Base-by-base conservation (phyloP, 2,888 invertebrate genomes). In the Hypomecis atomaria region DNA sequence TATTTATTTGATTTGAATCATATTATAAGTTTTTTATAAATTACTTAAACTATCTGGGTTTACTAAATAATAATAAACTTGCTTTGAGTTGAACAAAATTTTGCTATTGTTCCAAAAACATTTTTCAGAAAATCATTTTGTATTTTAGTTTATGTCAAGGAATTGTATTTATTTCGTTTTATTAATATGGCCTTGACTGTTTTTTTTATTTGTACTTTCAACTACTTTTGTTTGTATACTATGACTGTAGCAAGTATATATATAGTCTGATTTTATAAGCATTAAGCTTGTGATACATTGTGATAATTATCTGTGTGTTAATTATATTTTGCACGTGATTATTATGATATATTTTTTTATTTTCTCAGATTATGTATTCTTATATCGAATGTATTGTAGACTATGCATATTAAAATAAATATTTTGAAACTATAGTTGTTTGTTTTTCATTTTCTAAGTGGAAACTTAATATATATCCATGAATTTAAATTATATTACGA, bases 271-370 rank as follows among this genome's bases (percentile, higher is more conserved):
- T 77, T 76, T 38, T 34, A 43, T 62, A 74, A 73, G 80, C 74
- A 75, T 72, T 81, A 71, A 72, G 76, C 49, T 82, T 88, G 88
- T 89, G 88, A 88, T 89, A 89, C 76, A 77, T 83, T 88, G 88
- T 88, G 88, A 88, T 88, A 84, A 77, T 72, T 71, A 50, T 48
- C 37, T 52, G 52, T 23, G 40, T 40, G 40, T 52, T 40, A 40
- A 40, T 52, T 40, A 52, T 23, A 33, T 23, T 49, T 38, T 40
- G 23, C 40, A 52, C 33, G 23, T 52, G 52, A 52, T 52, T 52
- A 52, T 52, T 40, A 23, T 52, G 9, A 40, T 38, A 8, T 38
- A 38, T 38, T 52, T 40, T 4, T 52, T 40, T 10, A 49, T 49
- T 49, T 5, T 40, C 5, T 40, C 10, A 52, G 40, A 38, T 50